Base-by-base conservation (phyloP, 2,888 invertebrate genomes). In the Horisme vitalbata region DNA sequence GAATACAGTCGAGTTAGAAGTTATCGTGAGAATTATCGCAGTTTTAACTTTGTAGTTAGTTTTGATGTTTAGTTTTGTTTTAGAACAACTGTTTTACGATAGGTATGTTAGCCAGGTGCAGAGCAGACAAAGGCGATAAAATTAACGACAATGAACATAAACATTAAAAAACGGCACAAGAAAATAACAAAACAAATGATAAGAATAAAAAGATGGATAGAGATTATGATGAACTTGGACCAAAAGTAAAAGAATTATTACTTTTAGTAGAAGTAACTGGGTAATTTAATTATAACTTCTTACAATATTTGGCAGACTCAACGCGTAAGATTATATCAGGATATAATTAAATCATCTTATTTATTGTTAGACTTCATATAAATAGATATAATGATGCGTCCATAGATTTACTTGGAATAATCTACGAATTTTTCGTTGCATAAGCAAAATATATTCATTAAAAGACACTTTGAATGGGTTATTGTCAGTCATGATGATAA, bases 71-170 rank as follows among this genome's bases (percentile, higher is more conserved):
- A 3, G 12, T 10, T 34, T 3, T 14, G 43, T 44, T 31, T 35
- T 27, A 12, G 11, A 31, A 24, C 15, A 14, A 8, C 38, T 46
- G 32, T 38, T 37, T 44, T 50, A 45, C 26, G 38, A 30, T 28
- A 20, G 35, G 26, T 33, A 12, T 21, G 50, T 50, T 54, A 50
- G 46, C 46, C 36, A 45, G 47, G 50, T 54, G 53, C 53, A 44
- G 37, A 54, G 54, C 54, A 54, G 54, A 54, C 44, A 44, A 54
- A 54, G 53, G 50, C 54, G 53, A 38, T 34, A 34, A 15, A 15
- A 15, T 27, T 11, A 32, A 33, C 45, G n/a, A 41, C 15, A 9
- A 18, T 39, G 11, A 5, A 2, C 18, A 1, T 5, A 23, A 23
- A 35, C 12, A 33, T 10, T 1, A 28, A 13, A 4, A 31, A 12